These are phyloP conservation scores for Sebastes taczanowskii DNA, from an alignment of 2,797 vertebrate species.

Conservation along the genomic window DNA sequence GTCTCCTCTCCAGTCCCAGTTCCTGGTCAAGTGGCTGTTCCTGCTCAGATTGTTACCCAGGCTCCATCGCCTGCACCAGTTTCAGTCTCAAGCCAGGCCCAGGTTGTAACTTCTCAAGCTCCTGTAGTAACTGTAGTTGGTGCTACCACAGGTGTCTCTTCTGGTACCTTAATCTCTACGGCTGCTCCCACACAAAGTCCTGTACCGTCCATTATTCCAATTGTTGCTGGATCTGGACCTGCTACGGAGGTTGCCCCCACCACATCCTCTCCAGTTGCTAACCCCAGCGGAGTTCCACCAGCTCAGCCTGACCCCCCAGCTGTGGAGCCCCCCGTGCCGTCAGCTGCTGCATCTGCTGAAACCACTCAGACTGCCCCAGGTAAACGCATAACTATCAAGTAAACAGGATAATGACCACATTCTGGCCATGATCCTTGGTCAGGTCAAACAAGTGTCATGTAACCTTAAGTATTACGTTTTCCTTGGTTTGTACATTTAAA, in stretches of 20 bases:
- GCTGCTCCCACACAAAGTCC: conserved; percentile 66
- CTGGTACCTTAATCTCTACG: conserved; percentile 64
- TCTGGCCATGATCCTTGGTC: neutral
- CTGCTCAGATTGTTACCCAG: conserved; percentile 49
- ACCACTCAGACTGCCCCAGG: conserved; percentile 68
- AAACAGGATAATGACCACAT: neutral
- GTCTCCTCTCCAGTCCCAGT: conserved; percentile 58
- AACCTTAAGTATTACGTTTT: neutral
- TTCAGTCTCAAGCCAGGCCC: conserved; percentile 50
- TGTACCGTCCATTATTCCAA: conserved; percentile 64
- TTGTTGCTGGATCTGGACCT: conserved; percentile 60
- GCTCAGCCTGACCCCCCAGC: conserved; percentile 54
- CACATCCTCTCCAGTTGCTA: conserved; percentile 56
- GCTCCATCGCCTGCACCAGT: conserved; percentile 39
- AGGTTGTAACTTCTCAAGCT: conserved; percentile 54
- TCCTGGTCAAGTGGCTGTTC: conserved; percentile 50
- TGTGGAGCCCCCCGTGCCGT: conserved; percentile 46
- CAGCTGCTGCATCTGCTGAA: conserved; percentile 49
- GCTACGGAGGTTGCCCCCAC: conserved; percentile 54
- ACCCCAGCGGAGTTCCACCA: conserved; percentile 33
- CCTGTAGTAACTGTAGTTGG: conserved; percentile 53
- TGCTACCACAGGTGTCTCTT: conserved; percentile 47
- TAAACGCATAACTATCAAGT: conserved; percentile 45
- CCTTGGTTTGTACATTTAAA: neutral
- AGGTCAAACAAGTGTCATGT: neutral